phyloP scores from a whole-genome alignment of 2,888 invertebrate genomes.

The Drosophila borborema region DNA sequence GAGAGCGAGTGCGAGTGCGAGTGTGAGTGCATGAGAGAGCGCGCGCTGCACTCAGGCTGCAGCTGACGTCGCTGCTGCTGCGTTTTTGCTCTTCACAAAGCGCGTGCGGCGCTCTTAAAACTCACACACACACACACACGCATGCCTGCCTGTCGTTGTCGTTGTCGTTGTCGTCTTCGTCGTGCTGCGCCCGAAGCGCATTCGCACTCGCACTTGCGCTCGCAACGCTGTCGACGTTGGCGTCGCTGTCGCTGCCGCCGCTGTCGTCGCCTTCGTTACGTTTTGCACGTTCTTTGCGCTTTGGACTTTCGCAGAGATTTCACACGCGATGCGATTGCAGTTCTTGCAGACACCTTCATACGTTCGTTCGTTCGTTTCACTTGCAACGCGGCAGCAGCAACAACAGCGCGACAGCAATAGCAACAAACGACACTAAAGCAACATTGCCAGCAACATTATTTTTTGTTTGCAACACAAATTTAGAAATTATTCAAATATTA shows the following conservation, averaged over 20 bases:
- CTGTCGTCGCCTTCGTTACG: constrained; percentile 53
- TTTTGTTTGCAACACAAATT: constrained; percentile 15
- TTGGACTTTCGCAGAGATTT: constrained; percentile 85
- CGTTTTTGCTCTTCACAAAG: constrained; percentile 66
- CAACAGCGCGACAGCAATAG: constrained; percentile 21
- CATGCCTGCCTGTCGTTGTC: constrained; percentile 44
- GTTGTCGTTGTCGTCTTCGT: constrained; percentile 26
- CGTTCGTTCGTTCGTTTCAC: constrained; percentile 80
- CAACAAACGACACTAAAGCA: constrained; percentile 17
- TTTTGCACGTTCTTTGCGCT: constrained; percentile 77
- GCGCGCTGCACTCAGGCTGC: constrained; percentile 43
- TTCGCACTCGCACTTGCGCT: constrained; percentile 47
- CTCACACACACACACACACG: constrained; percentile 28
- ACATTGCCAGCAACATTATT: constrained; percentile 7
- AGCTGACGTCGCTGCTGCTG: constrained; percentile 36
- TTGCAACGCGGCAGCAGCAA: constrained; percentile 74
- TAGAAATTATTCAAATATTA: not conserved
- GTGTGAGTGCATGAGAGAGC: constrained; percentile 4
- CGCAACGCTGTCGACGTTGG: constrained; percentile 35
- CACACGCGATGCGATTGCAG: constrained; percentile 85
- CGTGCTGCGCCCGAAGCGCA: constrained; percentile 62
- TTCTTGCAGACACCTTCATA: constrained; percentile 85
- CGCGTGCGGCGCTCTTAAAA: constrained; percentile 77
- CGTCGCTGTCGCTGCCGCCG: constrained; percentile 26
- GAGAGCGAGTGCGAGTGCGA: constrained; percentile 7